Conservation (phyloP, 2,888 invertebrate species). For the Mimumesa dahlbomi region DNA sequence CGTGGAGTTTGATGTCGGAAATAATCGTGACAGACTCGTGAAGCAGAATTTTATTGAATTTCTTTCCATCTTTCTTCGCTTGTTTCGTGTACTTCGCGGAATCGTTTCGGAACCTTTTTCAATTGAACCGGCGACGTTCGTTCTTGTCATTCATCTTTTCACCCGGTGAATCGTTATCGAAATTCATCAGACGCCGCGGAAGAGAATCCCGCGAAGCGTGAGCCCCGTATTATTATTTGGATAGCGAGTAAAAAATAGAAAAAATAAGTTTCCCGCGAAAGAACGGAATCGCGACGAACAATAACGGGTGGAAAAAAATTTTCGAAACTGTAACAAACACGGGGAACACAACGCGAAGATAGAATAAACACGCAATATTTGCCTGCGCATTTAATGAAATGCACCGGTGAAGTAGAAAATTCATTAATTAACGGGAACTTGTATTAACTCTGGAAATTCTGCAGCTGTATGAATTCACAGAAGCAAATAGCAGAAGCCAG, state of each 20-base stretch:
- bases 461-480: background rate
- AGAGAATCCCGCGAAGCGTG: background rate
- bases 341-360: too few relatives aligned
- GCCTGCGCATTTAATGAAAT: background rate
- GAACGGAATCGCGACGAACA: too few relatives aligned
- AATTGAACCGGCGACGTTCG: background rate
- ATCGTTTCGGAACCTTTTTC: too few relatives aligned
- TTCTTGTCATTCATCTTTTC: background rate
- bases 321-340: too few relatives aligned
- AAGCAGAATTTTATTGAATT: too few relatives aligned
- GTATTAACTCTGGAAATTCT: conserved; percentile 3
- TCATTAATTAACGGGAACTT: conserved; percentile 18
- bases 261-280: background rate
- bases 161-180: background rate
- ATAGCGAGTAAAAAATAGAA: background rate
- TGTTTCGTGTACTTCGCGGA: too few relatives aligned
- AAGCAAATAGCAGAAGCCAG: conserved; percentile 23
- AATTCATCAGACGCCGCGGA: background rate
- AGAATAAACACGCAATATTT: background rate
- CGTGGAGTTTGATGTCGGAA: too few relatives aligned
- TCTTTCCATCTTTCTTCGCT: too few relatives aligned
- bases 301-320: too few relatives aligned
- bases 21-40: too few relatives aligned
- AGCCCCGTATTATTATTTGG: background rate
- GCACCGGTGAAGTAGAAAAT: background rate